Conservation (phyloP, 2,113 vertebrate genomes). For the Addax nasomaculatus region DNA sequence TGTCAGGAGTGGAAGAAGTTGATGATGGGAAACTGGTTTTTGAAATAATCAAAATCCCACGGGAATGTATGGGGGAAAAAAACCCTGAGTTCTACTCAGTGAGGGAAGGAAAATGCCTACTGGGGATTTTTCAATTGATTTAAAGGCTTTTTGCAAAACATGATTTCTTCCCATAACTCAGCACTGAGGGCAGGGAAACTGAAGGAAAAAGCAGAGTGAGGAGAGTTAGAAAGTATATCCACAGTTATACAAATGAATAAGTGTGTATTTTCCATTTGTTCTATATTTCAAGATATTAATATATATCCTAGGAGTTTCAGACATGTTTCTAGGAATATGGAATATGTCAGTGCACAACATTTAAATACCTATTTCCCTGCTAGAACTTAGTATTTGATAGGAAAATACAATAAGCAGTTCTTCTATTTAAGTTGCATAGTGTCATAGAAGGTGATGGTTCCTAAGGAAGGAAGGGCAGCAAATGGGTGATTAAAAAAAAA, state of each 20-base stretch:
- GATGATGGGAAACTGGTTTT: not conserved
- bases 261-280: not conserved
- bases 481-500: not conserved
- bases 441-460: not conserved
- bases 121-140: not conserved
- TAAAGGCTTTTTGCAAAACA: not conserved
- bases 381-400: not conserved
- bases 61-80: rapidly evolving
- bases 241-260: not conserved
- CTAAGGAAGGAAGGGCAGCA: not conserved
- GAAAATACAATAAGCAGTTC: not conserved
- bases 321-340: not conserved
- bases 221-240: not conserved
- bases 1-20: not conserved
- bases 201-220: not conserved
- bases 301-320: not conserved
- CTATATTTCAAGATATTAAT: not conserved
- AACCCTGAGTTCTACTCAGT: not conserved
- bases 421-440: not conserved
- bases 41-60: not conserved
- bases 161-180: not conserved
- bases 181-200: not conserved
- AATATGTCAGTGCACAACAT: not conserved
- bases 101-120: not conserved
- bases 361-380: not conserved